phyloP scores from a whole-genome alignment of 2,797 vertebrate species.

The Columba guinea region DNA sequence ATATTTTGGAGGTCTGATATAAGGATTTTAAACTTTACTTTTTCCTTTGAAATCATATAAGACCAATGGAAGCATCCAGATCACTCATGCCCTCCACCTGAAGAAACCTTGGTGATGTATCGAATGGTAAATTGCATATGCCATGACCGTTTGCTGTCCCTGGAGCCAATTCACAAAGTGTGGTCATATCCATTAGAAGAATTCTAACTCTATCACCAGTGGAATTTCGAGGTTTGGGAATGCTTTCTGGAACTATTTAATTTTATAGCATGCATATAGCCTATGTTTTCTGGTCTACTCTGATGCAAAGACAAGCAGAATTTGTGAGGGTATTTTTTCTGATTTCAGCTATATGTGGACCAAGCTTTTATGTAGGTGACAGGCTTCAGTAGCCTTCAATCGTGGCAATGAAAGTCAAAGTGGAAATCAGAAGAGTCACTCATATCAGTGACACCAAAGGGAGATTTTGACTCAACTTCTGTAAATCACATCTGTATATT shows the following conservation, averaged over 20 bases:
- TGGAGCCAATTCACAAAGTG: not conserved
- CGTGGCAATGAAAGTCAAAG: not conserved
- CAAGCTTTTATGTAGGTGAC: not conserved
- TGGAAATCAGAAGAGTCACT: not conserved
- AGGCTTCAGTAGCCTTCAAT: not conserved
- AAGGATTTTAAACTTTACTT: not conserved
- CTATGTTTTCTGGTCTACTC: not conserved
- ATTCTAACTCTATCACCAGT: too few relatives aligned
- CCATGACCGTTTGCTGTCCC: accelerated
- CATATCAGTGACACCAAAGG: not conserved
- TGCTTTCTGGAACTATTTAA: not conserved
- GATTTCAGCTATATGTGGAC: not conserved
- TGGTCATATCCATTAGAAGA: not conserved
- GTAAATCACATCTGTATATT: not conserved
- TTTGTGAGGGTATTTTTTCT: not conserved
- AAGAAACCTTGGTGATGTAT: not conserved
- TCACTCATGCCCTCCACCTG: not conserved
- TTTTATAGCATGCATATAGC: not conserved
- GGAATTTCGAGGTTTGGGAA: not conserved
- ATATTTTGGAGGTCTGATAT: not conserved
- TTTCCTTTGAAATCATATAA: not conserved
- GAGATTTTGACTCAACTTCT: not conserved
- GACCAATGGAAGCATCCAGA: not conserved
- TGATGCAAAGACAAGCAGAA: not conserved
- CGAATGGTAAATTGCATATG: not conserved